phyloP scores from a whole-genome alignment of 2,797 vertebrate genomes.

The Poecilia picta region DNA sequence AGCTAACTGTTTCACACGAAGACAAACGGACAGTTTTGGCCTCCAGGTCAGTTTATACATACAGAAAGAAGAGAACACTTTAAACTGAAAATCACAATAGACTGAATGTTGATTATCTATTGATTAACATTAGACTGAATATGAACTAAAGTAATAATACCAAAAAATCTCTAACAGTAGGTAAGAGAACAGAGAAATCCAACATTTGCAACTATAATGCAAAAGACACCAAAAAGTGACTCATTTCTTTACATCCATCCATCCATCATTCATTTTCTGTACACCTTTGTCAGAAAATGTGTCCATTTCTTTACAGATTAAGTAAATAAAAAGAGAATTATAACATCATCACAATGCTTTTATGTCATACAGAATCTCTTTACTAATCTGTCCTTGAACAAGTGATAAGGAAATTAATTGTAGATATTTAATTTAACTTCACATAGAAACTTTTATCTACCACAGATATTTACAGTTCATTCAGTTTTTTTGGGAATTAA shows the following conservation, averaged over 20 bases:
- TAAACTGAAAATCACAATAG: too few species aligned
- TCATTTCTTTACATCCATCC: background rate
- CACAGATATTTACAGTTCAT: conserved; percentile 63
- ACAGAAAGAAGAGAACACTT: too few species aligned
- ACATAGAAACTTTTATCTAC: conserved; percentile 1
- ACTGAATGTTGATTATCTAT: too few species aligned
- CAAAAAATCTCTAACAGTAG: too few species aligned
- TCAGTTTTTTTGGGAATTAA: conserved; percentile 85
- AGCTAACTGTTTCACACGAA: too few species aligned
- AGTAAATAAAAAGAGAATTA: background rate
- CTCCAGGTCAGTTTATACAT: too few species aligned
- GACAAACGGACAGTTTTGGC: too few species aligned
- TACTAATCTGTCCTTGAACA: background rate
- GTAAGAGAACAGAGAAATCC: background rate
- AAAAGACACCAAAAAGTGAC: background rate
- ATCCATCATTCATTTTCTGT: too few species aligned
- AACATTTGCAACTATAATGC: background rate
- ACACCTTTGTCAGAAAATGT: too few species aligned
- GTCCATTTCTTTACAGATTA: background rate
- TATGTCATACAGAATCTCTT: background rate
- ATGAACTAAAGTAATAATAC: too few species aligned
- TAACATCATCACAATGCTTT: background rate
- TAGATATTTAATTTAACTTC: conserved; percentile 8
- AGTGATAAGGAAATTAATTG: background rate
- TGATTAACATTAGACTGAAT: too few species aligned